A percentile compares a stretch with the other conserved stretches of the same genome.
These are phyloP conservation scores for Drosophila sturtevanti DNA, from an alignment of 1,140 invertebrate species.

Conservation along the genomic window DNA sequence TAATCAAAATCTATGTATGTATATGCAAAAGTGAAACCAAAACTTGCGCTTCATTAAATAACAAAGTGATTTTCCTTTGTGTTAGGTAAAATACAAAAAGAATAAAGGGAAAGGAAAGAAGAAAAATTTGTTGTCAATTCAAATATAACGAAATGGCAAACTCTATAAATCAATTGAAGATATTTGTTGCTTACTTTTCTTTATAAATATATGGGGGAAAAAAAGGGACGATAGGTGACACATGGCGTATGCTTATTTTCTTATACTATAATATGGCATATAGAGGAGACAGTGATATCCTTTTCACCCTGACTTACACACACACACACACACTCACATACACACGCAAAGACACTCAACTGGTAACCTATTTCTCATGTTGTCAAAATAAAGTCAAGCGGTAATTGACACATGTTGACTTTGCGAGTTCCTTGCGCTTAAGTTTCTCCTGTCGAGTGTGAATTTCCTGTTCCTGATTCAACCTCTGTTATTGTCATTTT, in stretches of 20 bases:
- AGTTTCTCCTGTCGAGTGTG: neutral
- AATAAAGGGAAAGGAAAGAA: neutral
- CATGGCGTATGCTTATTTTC: slow-evolving; percentile 42
- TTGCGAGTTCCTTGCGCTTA: slow-evolving; percentile 19
- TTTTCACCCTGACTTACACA: slow-evolving; percentile 12
- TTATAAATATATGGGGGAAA: neutral
- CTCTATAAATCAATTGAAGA: slow-evolving; percentile 32
- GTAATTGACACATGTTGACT: slow-evolving; percentile 78
- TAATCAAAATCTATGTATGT: slow-evolving; percentile 73
- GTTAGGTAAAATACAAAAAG: neutral
- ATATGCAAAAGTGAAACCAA: slow-evolving; percentile 45
- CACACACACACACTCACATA: neutral
- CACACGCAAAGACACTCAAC: slow-evolving; percentile 4
- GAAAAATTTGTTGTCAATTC: neutral
- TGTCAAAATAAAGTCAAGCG: slow-evolving; percentile 73
- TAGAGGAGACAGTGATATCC: slow-evolving; percentile 18
- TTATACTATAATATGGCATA: neutral
- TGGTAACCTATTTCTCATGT: slow-evolving; percentile 60
- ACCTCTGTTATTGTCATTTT: neutral
- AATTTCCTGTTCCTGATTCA: neutral
- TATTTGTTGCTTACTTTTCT: slow-evolving; percentile 24
- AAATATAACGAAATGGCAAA: neutral
- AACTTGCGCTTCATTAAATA: slow-evolving; percentile 42
- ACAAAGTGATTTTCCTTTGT: slow-evolving; percentile 54
- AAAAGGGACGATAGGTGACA: neutral